Conservation (phyloP, 1,140 invertebrate genomes). For the Drosophila simulans region DNA sequence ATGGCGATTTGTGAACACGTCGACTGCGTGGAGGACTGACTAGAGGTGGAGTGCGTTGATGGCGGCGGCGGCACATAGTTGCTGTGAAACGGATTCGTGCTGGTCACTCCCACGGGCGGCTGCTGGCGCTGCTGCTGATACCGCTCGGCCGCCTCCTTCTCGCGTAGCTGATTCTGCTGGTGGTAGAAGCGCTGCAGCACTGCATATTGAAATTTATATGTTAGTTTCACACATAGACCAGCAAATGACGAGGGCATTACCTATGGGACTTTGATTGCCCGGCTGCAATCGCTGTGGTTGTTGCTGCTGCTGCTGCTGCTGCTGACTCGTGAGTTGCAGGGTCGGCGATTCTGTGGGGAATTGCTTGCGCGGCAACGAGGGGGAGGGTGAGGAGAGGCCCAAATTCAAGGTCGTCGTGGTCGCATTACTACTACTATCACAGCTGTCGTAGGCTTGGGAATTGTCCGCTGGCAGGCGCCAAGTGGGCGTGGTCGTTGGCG, state of each 20-base stretch:
- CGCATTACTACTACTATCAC: constrained; percentile 69
- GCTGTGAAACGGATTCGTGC: constrained; percentile 78
- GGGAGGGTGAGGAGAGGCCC: constrained; percentile 43
- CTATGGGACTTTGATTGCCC: constrained; percentile 84
- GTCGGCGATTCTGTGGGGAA: constrained; percentile 32
- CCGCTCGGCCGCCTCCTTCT: constrained; percentile 73
- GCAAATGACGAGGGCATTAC: constrained; percentile 20
- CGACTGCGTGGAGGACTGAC: constrained; percentile 82
- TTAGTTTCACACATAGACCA: background rate
- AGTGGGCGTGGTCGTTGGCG: constrained; percentile 34
- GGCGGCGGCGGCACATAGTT: constrained; percentile 72
- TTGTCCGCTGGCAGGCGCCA: constrained; percentile 59
- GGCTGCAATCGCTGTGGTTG: constrained; percentile 65
- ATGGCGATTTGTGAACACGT: constrained; percentile 74
- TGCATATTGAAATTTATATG: constrained; percentile 14
- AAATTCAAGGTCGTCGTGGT: constrained; percentile 10
- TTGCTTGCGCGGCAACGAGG: constrained; percentile 53
- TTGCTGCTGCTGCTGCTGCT: constrained; percentile 45
- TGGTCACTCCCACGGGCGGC: constrained; percentile 26
- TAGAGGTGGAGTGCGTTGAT: constrained; percentile 80
- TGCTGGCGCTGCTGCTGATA: constrained; percentile 51
- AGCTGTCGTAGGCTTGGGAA: constrained; percentile 46
- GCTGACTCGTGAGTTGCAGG: constrained; percentile 54
- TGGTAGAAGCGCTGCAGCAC: constrained; percentile 85
- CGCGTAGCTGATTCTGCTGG: constrained; percentile 84